Base-by-base conservation (phyloP, 1,140 invertebrate species). In the Drusus annulatus region DNA sequence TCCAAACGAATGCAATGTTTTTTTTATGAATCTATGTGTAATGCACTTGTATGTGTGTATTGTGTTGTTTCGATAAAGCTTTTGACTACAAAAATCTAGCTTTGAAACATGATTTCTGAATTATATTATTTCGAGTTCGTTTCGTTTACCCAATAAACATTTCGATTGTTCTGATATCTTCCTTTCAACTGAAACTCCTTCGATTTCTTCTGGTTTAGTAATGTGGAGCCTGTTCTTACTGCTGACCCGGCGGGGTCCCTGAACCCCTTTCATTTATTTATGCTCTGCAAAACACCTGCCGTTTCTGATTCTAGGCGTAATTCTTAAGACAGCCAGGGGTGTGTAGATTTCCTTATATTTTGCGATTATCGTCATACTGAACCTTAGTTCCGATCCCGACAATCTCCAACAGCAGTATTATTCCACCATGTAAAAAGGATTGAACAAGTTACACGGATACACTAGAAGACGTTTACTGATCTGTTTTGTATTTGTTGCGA, bases 301-400 rank as follows among this genome's bases (percentile, higher is more conserved):
- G 10, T n/a, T 25, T 65, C 16, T n/a, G 62, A 65, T 65, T 15
- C 62, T 25, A 65, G 10, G 62, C 19, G 25, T 65, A 65, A 21
- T n/a, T 25, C 65, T 69, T 10, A 69, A 69, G 31, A 69, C 31
- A 45, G n/a, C 10, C 19, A 45, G 23, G 65, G 36, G 65, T 50
- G 65, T 23, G 36, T 69, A 19, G 16, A 19, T 23, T 69, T 69
- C 60, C 60, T 63, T 69, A 31, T 69, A 69, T 69, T 51, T 69
- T 69, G 65, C 36, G 65, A 69, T 69, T 50, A 69, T 69, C 31
- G 31, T 50, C 65, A n/a, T 65, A 28, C 62, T 45, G 65, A 69
- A 69, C 65, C 36, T 69, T 51, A 36, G 31, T 50, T 6, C 25
- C 8, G 10, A 31, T 28, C 3, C 7, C 62, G 10, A 4, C 21